These are phyloP conservation scores for Thera britannica DNA, from an alignment of 2,888 invertebrate species.

Conservation along the genomic window DNA sequence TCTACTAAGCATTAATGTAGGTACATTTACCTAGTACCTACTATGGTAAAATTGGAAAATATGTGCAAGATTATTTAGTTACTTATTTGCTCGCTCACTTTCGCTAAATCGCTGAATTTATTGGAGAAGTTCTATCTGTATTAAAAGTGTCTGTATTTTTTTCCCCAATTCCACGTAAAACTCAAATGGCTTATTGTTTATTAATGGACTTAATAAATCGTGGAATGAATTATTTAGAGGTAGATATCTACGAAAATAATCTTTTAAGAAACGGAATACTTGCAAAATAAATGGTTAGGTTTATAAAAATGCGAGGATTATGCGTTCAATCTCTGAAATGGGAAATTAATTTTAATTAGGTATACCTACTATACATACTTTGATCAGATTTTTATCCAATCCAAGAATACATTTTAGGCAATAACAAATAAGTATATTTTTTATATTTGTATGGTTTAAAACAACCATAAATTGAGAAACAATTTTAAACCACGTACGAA, in stretches of 20 bases:
- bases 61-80: constrained; percentile 2
- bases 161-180: constrained; percentile 35
- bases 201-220: constrained; percentile 45
- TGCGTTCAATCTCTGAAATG: background rate
- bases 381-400: too few relatives aligned
- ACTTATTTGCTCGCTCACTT: constrained; percentile 5
- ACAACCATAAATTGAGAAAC: too few relatives aligned
- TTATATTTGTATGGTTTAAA: too few relatives aligned
- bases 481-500: too few relatives aligned
- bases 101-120: constrained; percentile 12
- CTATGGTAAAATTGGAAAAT: too few relatives aligned
- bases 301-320: constrained; percentile 2
- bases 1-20: too few relatives aligned
- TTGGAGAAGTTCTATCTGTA: constrained; percentile 21
- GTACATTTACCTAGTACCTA: too few relatives aligned
- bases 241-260: constrained; percentile 18
- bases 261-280: constrained; percentile 29
- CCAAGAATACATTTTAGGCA: too few relatives aligned
- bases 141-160: constrained; percentile 15
- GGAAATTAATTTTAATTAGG: too few relatives aligned
- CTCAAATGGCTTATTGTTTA: constrained; percentile 42
- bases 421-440: too few relatives aligned
- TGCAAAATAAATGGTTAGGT: constrained; percentile 4
- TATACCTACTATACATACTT: too few relatives aligned
- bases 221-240: constrained; percentile 35